Percentiles rank a stretch among this genome's conserved stretches.
Evolutionary conservation across 2,113 vertebrate species (phyloP).

Genomic region (Cololabis saira): DNA sequence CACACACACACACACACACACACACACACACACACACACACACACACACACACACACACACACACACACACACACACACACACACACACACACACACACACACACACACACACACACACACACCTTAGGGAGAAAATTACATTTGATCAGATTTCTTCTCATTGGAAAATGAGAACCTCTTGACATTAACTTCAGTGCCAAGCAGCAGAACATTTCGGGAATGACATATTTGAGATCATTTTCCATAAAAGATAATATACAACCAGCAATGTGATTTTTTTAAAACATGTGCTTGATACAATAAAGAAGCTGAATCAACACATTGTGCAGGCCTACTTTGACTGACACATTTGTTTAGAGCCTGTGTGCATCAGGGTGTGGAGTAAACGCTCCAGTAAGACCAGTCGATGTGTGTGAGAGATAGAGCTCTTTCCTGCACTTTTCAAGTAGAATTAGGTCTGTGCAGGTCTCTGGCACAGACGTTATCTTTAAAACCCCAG

Average conservation of each 20-base stretch:
- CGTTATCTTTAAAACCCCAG: slow-evolving; percentile 40
- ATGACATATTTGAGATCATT: background rate
- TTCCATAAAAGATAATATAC: background rate
- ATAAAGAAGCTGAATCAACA: background rate
- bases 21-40: too few species aligned
- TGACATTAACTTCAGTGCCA: too few species aligned
- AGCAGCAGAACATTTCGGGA: background rate
- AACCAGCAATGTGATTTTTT: background rate
- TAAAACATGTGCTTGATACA: background rate
- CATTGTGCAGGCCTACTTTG: background rate
- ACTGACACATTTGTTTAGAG: background rate
- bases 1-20: too few species aligned
- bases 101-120: too few species aligned
- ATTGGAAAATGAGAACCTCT: too few species aligned
- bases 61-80: too few species aligned
- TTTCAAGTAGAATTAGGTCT: slow-evolving; percentile 20
- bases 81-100: too few species aligned
- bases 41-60: too few species aligned
- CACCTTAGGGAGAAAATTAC: too few species aligned
- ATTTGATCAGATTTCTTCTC: too few species aligned
- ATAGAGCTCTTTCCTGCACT: background rate
- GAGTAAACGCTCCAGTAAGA: background rate
- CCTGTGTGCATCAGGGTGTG: background rate
- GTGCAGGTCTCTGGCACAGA: slow-evolving; percentile 54
- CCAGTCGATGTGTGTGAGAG: background rate